Evolutionary conservation across 1,140 invertebrate species (phyloP).

Genomic region (Tachypleus tridentatus): DNA sequence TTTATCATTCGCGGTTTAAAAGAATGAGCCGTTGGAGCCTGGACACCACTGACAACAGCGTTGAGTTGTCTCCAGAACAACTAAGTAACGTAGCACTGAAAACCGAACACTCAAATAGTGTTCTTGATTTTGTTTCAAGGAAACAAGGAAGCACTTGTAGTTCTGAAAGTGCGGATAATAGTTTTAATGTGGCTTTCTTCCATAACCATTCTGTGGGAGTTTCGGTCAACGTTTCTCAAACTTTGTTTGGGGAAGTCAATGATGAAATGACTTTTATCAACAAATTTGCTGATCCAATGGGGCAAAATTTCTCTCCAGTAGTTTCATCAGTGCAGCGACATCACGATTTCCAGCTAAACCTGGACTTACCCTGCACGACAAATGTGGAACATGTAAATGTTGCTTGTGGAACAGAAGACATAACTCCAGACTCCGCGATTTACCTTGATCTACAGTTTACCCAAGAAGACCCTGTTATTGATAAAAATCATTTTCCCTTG

Average conservation of each 20-base stretch:
- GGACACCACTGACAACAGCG: constrained; percentile 19
- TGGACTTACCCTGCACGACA: neutral
- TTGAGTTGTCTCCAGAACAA: constrained; percentile 20
- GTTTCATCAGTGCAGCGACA: neutral
- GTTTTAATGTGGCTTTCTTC: constrained; percentile 29
- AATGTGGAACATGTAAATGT: constrained; percentile 1
- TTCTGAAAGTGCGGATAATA: constrained; percentile 30
- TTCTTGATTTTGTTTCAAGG: constrained; percentile 11
- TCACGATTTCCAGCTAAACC: no score
- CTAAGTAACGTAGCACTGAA: constrained; percentile 15
- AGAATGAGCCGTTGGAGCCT: constrained; percentile 16
- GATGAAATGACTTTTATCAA: no score
- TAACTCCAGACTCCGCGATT: constrained; percentile 25
- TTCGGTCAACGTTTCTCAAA: no score
- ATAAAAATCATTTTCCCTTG: neutral
- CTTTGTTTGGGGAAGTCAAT: no score
- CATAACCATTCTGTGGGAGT: neutral
- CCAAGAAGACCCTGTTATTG: no score
- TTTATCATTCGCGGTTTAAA: constrained; percentile 8
- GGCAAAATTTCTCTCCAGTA: neutral
- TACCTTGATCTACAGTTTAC: constrained; percentile 21
- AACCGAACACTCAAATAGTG: constrained; percentile 13
- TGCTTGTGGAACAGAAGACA: constrained; percentile 22
- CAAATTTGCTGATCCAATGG: constrained; percentile 11
- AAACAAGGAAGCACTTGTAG: constrained; percentile 28